These are phyloP conservation scores for Pilophorus perplexus DNA, from an alignment of 2,888 invertebrate species.

Conservation along the genomic window DNA sequence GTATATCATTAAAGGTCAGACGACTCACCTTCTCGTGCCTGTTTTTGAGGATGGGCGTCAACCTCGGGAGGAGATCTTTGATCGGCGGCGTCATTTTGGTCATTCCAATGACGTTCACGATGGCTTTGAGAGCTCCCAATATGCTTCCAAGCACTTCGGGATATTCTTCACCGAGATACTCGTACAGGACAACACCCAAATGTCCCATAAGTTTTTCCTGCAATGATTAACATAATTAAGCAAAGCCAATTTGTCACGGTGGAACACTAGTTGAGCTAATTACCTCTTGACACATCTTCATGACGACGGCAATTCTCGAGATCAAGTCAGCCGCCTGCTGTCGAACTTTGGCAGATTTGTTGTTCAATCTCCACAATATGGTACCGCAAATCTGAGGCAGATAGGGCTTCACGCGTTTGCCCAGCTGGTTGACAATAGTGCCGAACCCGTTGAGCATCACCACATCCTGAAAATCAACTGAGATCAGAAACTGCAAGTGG, in stretches of 20 bases:
- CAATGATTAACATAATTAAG: slow-evolving; percentile 37
- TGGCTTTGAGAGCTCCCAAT: slow-evolving; percentile 96
- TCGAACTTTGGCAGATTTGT: slow-evolving; percentile 98
- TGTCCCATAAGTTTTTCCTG: slow-evolving; percentile 99
- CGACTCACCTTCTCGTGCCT: slow-evolving; percentile 64
- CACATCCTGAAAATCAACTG: slow-evolving; percentile 69
- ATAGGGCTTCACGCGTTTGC: slow-evolving; percentile 96
- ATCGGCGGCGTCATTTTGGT: slow-evolving; percentile 99
- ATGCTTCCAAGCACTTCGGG: slow-evolving; percentile 98
- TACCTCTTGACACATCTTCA: slow-evolving; percentile 98
- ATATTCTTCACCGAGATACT: slow-evolving; percentile 99
- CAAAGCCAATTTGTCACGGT: too few relatives aligned
- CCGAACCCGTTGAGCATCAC: slow-evolving; percentile 99
- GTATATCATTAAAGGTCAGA: not conserved
- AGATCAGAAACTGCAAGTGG: not conserved
- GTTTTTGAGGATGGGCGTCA: slow-evolving; percentile 98
- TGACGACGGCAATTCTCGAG: slow-evolving; percentile 95
- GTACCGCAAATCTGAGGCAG: slow-evolving; percentile 99
- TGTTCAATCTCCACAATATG: slow-evolving; percentile 98
- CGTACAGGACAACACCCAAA: slow-evolving; percentile 97
- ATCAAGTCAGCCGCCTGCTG: slow-evolving; percentile 99
- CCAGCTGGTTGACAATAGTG: slow-evolving; percentile 95
- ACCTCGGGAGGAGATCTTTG: slow-evolving; percentile 91
- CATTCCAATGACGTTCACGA: slow-evolving; percentile 99
- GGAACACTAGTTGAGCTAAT: too few relatives aligned